Base-by-base conservation (phyloP, 1,140 invertebrate species). In the Mycetomoellerius zeteki region DNA sequence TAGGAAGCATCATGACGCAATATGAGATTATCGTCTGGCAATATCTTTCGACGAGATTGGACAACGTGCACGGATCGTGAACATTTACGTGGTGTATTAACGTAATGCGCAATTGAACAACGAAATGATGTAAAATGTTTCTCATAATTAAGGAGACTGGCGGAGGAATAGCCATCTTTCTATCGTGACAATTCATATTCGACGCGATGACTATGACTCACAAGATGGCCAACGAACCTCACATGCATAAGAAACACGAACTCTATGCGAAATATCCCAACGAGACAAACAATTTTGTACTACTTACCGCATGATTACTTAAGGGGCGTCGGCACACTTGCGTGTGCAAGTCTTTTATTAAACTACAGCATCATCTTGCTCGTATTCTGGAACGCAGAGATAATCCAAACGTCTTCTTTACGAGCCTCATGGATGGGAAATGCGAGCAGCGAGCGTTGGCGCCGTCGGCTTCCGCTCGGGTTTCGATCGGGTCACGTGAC, bases 351-450 rank as follows among this genome's bases (percentile, higher is more conserved):
- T 76, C 86, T 81, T 86, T 92, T 69, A 81, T 72, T 85, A 77
- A 88, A 94, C 94, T 95, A 95, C 84, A 92, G 89, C 92, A 69
- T 92, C 94, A 95, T 95, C 92, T 94, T 95, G 91, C 88, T 76
- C 91, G 84, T 84, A 37, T 67, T 82, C 43, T 24, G 43, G 43
- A 77, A 12, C 65, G 71, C 6, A 24, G 62, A 58, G 10, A 78
- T 71, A 80, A 78, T 87, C 69, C 10, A 3, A 56, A 91, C 72
- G 85, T 88, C 77, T 78, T 89, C 62, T 10, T 60, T 60, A 1
- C 16, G 8, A 58, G 89, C 76, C 24, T 58, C 90, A 91, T 91
- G 76, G 85, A 86, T 87, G 30, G n/a, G 67, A 50, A 91, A 81
- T 82, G 78, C 69, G 19, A 12, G 50, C 50, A 14, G 52, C 16